These are phyloP conservation scores for Urocitellus parryii DNA, from an alignment of 2,113 vertebrate species.

Conservation along the genomic window DNA sequence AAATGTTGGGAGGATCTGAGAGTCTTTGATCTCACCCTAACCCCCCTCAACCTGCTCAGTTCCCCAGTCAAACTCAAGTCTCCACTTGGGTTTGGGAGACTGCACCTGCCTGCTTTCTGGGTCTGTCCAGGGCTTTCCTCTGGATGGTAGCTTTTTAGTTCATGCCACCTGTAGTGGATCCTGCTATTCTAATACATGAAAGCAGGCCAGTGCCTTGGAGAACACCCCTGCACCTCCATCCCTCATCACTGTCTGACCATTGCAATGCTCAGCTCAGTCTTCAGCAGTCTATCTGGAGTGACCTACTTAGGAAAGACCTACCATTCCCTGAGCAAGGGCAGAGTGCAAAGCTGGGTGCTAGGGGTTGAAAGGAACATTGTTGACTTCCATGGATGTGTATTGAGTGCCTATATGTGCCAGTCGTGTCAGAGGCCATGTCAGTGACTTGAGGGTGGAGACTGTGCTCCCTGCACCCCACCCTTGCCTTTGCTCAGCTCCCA, in stretches of 20 bases:
- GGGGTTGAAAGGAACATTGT: not conserved
- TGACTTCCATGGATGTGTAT: not conserved
- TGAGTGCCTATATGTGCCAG: not conserved
- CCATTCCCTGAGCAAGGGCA: not conserved
- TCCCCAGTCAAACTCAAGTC: not conserved
- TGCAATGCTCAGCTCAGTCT: not conserved
- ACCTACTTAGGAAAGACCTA: conserved; percentile 9
- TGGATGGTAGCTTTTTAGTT: not conserved
- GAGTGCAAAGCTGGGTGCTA: not conserved
- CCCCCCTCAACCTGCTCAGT: not conserved
- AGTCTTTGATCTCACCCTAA: not conserved
- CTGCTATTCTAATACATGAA: conserved; percentile 11
- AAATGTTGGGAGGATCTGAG: not conserved
- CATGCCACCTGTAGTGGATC: not conserved
- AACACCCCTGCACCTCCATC: not conserved
- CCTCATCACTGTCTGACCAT: not conserved
- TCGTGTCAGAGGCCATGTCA: not conserved
- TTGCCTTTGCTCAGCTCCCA: not conserved
- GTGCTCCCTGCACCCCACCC: not conserved
- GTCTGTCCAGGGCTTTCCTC: not conserved
- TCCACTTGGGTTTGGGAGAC: not conserved
- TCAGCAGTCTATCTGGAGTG: not conserved
- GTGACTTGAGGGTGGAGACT: not conserved
- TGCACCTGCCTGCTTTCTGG: not conserved
- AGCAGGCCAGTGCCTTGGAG: conserved; percentile 56